phyloP scores from a whole-genome alignment of 2,113 vertebrate genomes.

The Amblyornis subalaris region DNA sequence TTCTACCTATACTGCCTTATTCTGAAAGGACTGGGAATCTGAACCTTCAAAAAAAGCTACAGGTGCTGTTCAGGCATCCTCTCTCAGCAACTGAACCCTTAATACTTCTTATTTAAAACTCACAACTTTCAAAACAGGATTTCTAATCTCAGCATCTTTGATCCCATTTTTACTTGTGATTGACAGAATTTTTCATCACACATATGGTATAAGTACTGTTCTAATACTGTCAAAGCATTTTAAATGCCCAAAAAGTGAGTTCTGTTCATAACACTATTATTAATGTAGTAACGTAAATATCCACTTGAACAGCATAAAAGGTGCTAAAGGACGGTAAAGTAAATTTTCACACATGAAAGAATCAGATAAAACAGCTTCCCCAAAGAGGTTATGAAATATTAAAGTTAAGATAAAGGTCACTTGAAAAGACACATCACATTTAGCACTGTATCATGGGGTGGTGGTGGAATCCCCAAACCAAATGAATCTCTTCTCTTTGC shows the following conservation, averaged over 20 bases:
- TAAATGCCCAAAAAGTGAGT: not conserved
- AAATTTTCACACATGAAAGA: not conserved
- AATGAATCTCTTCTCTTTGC: not conserved
- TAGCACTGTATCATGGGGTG: not conserved
- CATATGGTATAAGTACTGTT: not conserved
- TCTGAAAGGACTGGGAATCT: not conserved
- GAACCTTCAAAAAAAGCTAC: not conserved
- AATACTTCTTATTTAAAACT: not conserved
- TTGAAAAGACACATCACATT: not conserved
- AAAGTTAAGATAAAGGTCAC: slow-evolving; percentile 26
- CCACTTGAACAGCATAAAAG: not conserved
- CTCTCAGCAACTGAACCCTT: not conserved
- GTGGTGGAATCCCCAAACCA: not conserved
- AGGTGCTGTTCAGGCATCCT: not conserved
- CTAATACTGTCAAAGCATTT: not conserved
- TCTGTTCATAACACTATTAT: not conserved
- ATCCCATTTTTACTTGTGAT: not conserved
- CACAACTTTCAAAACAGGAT: not conserved
- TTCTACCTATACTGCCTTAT: not conserved
- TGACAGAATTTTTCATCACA: not conserved
- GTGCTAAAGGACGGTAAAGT: not conserved
- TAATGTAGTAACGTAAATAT: not conserved
- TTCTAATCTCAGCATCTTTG: not conserved
- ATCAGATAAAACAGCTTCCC: not conserved
- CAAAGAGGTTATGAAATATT: not conserved